Evolutionary conservation across 2,888 invertebrate species (phyloP).

Genomic region (Nemotelus pantherinus): DNA sequence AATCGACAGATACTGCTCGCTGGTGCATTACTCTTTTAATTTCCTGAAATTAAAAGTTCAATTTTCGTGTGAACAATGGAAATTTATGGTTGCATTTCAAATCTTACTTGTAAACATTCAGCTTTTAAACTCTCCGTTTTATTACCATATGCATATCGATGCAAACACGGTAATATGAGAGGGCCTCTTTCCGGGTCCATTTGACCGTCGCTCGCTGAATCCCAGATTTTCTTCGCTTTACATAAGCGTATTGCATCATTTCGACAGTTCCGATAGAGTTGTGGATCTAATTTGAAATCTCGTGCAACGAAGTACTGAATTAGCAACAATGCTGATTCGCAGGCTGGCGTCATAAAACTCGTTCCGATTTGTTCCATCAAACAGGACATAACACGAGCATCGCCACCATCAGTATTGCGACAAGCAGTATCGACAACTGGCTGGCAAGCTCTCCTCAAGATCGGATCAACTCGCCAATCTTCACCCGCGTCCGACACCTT

Average conservation of each 20-base stretch:
- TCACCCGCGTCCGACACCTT: conserved; percentile 92
- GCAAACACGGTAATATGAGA: conserved; percentile 89
- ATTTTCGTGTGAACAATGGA: neutral
- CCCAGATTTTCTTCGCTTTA: conserved; percentile 81
- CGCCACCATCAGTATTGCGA: conserved; percentile 76
- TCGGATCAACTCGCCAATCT: conserved; percentile 95
- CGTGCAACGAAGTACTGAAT: conserved; percentile 97
- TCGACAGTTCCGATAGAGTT: conserved; percentile 86
- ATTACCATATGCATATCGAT: conserved; percentile 72
- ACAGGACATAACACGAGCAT: conserved; percentile 89
- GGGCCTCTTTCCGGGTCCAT: conserved; percentile 83
- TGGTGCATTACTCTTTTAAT: conserved; percentile 92
- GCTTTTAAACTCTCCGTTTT: conserved; percentile 68
- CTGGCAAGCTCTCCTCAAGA: conserved; percentile 85
- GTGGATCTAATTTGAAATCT: conserved; percentile 92
- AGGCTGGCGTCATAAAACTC: conserved; percentile 84
- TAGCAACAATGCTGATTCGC: conserved; percentile 91
- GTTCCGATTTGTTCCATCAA: conserved; percentile 91
- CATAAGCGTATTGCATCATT: conserved; percentile 86
- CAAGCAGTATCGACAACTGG: conserved; percentile 84
- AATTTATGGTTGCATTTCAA: neutral
- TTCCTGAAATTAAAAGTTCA: conserved; percentile 69
- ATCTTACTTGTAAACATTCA: conserved; percentile 64
- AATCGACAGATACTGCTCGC: conserved; percentile 89
- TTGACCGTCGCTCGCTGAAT: conserved; percentile 69